Conservation (phyloP, 64 coral and sea anemone genomes). For the Pocillopora damicornis region DNA sequence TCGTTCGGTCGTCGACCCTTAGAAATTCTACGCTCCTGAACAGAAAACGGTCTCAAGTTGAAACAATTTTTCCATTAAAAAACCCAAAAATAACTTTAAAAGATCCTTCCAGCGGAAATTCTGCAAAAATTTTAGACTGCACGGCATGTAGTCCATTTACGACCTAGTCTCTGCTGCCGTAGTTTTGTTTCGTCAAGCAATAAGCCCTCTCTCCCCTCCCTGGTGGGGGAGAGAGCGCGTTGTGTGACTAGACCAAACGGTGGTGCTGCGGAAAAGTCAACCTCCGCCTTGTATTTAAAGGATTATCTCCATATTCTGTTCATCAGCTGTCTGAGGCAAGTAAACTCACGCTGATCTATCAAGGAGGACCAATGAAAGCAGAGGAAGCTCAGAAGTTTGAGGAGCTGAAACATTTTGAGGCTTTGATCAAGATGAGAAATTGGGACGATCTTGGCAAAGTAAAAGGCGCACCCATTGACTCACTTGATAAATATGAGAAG, state of each 20-base stretch:
- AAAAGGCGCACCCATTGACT: constrained; percentile 46
- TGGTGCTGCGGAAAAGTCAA: background rate
- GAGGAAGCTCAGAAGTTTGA: constrained; percentile 89
- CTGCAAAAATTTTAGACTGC: too few species aligned
- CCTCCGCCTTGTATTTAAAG: background rate
- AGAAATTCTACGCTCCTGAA: too few species aligned
- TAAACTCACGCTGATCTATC: constrained; percentile 69
- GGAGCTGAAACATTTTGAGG: constrained; percentile 70
- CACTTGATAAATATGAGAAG: constrained; percentile 84
- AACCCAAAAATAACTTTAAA: too few species aligned
- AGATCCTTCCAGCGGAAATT: too few species aligned
- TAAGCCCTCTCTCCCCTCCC: background rate
- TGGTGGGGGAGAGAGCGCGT: too few species aligned
- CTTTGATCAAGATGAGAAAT: constrained; percentile 77
- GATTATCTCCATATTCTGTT: background rate
- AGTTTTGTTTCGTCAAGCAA: background rate
- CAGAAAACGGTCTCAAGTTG: too few species aligned
- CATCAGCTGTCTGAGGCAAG: constrained; percentile 71
- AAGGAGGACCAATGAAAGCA: constrained; percentile 83
- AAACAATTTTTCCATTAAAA: too few species aligned
- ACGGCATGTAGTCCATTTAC: too few species aligned
- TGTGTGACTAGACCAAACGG: background rate
- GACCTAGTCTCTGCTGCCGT: too few species aligned
- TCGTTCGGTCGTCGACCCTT: too few species aligned
- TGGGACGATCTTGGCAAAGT: constrained; percentile 95